These are phyloP conservation scores for Epinotia brunnichana DNA, from an alignment of 2,888 invertebrate species.

Conservation along the genomic window DNA sequence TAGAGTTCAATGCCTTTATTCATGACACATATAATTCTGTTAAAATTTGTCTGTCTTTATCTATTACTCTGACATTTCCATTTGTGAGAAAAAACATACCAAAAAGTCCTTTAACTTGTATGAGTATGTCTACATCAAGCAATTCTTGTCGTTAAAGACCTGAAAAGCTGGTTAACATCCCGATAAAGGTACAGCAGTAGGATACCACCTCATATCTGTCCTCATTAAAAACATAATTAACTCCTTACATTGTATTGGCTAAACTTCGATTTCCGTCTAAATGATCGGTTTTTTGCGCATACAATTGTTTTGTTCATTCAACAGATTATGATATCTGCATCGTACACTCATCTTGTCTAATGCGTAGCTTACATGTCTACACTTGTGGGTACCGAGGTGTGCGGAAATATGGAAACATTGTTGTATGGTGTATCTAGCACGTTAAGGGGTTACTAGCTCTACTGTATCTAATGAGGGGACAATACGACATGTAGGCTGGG, in stretches of 20 bases:
- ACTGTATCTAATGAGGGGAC: slow-evolving; percentile 3
- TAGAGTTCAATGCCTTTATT: neutral
- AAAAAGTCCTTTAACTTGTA: too few species aligned
- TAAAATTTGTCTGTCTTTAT: too few species aligned
- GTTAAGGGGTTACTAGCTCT: slow-evolving; percentile 3
- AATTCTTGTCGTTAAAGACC: too few species aligned
- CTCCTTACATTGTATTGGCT: neutral
- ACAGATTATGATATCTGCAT: slow-evolving; percentile 16
- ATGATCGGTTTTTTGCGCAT: neutral
- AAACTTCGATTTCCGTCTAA: neutral
- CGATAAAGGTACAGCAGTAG: neutral
- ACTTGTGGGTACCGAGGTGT: neutral
- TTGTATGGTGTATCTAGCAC: slow-evolving; percentile 13
- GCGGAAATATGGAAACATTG: neutral
- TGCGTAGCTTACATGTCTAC: slow-evolving; percentile 35
- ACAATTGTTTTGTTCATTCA: neutral
- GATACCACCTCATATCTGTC: too few species aligned
- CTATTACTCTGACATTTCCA: too few species aligned
- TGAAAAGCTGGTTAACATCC: neutral
- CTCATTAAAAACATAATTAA: neutral
- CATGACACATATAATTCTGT: too few species aligned
- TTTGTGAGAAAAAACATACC: too few species aligned
- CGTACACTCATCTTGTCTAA: slow-evolving; percentile 14
- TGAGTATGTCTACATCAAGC: too few species aligned
- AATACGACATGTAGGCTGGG: slow-evolving; percentile 39